A percentile compares a stretch with the other conserved stretches of the same genome.
These are phyloP conservation scores for Otus scops DNA, from an alignment of 2,797 vertebrate species.

Conservation along the genomic window DNA sequence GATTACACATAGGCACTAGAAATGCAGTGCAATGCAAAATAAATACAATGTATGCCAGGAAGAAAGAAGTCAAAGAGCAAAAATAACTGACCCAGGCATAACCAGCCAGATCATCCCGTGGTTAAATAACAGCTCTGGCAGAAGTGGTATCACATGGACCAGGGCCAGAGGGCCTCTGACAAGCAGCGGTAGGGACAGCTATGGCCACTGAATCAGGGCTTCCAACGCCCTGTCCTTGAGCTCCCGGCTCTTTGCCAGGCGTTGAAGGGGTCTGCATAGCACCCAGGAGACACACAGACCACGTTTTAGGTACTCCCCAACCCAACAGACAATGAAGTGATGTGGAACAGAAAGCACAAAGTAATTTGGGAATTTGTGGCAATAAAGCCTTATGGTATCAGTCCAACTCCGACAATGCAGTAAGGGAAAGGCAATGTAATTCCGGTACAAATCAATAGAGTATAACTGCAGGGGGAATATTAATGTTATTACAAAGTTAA, in stretches of 20 bases:
- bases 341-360: neutral
- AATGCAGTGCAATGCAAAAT: neutral
- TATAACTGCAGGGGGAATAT: neutral
- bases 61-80: neutral
- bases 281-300: neutral
- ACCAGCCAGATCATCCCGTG: neutral
- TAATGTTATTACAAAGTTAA: slow-evolving; percentile 13
- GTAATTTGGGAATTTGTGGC: neutral
- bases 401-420: neutral
- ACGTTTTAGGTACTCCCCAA: neutral
- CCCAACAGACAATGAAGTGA: neutral
- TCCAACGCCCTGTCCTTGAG: neutral
- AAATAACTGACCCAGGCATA: neutral
- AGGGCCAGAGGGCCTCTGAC: neutral
- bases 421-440: neutral
- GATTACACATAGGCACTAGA: neutral
- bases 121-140: neutral
- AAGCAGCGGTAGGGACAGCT: neutral
- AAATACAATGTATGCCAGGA: neutral
- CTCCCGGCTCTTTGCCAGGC: neutral
- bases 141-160: neutral
- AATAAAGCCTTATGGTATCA: neutral
- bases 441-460: neutral
- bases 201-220: neutral
- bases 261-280: neutral